Evolutionary conservation across 1,140 invertebrate species (phyloP), one percentile per base, ranked within the genome.

Genomic region (Bombus confusus): DNA sequence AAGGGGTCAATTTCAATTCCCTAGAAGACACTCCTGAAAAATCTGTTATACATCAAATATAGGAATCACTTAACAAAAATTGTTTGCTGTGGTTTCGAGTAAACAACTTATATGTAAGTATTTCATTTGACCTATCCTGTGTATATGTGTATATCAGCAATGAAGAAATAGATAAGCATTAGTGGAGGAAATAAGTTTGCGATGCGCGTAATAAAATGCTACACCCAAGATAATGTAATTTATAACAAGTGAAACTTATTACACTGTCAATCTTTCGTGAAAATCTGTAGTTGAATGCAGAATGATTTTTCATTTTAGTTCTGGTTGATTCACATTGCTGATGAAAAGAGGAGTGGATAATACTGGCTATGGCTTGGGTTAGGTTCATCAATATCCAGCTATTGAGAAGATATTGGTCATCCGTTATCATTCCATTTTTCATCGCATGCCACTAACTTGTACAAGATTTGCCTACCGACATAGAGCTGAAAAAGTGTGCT

Each of bases 381-480:
- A 39, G 75, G 37, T 77, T 77, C 75, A 77, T 77, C 57, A 62
- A 77, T 77, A 77, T 77, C 47, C 52, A 77, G 52, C 37, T n/a
- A 77, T 39, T 77, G 75, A 77, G 57, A n/a, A 59, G 75, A 62
- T 75, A 75, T 75, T 75, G 74, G 74, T 57, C 74, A 75, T 75
- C 74, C 74, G 74, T 75, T 75, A 75, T 77, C 75, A 34, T 62
- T 25, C 75, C 75, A 77, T 77, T 77, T 59, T 77, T 77, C 75
- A 77, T 13, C n/a, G 57, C 25, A 31, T 59, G 57, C 57, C 75
- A 77, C 28, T 62, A 74, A 37, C 75, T 77, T 25, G 57, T 41
- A 15, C 52, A 62, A 77, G 57, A 62, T 77, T 59, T 77, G 34
- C 31, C 75, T 39, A 59, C 52, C 39, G 75, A 57, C 57, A 62